These are phyloP conservation scores for Tupiocoris notatus DNA, from an alignment of 2,888 invertebrate species.

Conservation along the genomic window DNA sequence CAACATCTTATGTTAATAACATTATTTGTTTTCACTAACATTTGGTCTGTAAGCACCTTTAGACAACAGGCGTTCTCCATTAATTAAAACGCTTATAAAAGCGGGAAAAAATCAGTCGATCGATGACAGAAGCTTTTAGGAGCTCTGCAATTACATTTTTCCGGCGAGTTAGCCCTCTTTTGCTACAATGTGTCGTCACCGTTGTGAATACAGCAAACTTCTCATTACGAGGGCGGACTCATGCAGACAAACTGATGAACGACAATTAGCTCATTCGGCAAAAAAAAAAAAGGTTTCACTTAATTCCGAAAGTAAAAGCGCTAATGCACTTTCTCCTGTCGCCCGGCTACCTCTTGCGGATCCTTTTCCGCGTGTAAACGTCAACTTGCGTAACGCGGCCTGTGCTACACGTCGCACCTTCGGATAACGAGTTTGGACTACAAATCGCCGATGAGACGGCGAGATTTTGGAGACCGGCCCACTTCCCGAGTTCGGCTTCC, in stretches of 20 bases:
- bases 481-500: neutral
- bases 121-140: too few species aligned
- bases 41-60: too few species aligned
- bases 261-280: slow-evolving; percentile 14
- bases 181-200: too few species aligned
- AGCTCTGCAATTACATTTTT: too few species aligned
- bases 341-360: neutral
- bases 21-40: too few species aligned
- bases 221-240: neutral
- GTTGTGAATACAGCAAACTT: too few species aligned
- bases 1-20: too few species aligned
- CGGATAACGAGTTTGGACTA: neutral
- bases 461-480: neutral
- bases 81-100: too few species aligned
- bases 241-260: neutral
- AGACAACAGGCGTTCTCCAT: too few species aligned
- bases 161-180: too few species aligned
- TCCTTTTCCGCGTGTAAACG: slow-evolving; percentile 7
- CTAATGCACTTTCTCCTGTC: neutral
- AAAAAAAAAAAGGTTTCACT: slow-evolving; percentile 12
- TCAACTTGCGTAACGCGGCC: neutral
- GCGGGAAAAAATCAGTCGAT: too few species aligned
- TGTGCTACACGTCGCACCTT: neutral
- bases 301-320: slow-evolving; percentile 28
- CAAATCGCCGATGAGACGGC: neutral